A percentile compares a stretch with the other conserved stretches of the same genome.
phyloP scores from a whole-genome alignment of 1,140 invertebrate species.

The Drosophila gunungcola region DNA sequence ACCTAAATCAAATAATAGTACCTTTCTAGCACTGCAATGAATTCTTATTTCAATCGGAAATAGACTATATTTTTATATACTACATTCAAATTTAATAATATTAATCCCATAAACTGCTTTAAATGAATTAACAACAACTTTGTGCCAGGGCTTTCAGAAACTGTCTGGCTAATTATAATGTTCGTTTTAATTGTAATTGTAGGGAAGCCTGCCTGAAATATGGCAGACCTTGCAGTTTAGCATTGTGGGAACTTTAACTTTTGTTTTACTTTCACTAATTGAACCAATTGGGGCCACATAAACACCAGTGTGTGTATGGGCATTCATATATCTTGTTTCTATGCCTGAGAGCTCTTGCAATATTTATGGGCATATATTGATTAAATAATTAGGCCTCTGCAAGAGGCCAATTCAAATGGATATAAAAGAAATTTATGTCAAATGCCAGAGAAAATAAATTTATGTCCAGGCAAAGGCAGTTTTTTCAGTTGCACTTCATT shows the following conservation, averaged over 20 bases:
- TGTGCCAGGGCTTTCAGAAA: slow-evolving; percentile 17
- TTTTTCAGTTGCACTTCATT: slow-evolving; percentile 40
- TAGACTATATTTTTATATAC: no score
- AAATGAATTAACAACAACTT: neutral
- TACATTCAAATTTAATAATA: no score
- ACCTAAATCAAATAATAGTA: no score
- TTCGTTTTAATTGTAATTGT: slow-evolving; percentile 31
- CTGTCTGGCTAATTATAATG: slow-evolving; percentile 34
- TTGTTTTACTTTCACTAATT: slow-evolving; percentile 55
- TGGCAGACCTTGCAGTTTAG: slow-evolving; percentile 10
- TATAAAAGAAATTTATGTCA: slow-evolving; percentile 58
- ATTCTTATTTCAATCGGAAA: no score
- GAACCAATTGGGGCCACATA: slow-evolving; percentile 30
- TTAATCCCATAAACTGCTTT: neutral
- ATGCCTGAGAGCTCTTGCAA: slow-evolving; percentile 26
- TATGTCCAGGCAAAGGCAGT: slow-evolving; percentile 1
- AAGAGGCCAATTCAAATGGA: slow-evolving; percentile 29
- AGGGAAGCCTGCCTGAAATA: slow-evolving; percentile 11
- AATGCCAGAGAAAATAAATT: slow-evolving; percentile 46
- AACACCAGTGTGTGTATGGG: neutral
- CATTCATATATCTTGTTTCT: slow-evolving; percentile 27
- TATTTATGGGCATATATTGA: slow-evolving; percentile 66
- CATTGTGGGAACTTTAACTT: slow-evolving; percentile 62
- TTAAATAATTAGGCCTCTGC: slow-evolving; percentile 65
- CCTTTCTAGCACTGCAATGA: no score